These are phyloP conservation scores for Lasioglossum lativentre DNA, from an alignment of 2,888 invertebrate species.

Conservation along the genomic window DNA sequence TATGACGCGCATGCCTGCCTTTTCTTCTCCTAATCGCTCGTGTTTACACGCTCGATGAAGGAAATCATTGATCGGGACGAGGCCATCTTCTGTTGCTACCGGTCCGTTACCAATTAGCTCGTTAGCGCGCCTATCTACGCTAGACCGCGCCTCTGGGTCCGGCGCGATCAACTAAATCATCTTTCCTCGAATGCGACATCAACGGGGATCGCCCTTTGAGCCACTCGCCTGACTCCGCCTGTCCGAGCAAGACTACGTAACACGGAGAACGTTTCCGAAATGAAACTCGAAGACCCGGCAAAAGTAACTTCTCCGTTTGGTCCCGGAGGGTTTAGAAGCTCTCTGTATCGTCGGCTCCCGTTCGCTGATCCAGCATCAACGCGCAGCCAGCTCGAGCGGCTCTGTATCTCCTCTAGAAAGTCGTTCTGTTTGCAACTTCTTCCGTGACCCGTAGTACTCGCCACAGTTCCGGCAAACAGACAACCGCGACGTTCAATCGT, in stretches of 20 bases:
- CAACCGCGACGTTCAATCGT: constrained; percentile 12
- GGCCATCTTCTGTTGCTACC: constrained; percentile 46
- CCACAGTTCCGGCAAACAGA: constrained; percentile 4
- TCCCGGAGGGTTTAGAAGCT: background rate
- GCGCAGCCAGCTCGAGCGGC: constrained; percentile 13
- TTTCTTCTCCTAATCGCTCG: constrained; percentile 39
- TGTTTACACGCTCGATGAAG: constrained; percentile 63
- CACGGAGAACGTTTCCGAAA: background rate
- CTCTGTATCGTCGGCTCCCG: background rate
- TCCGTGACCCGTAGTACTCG: constrained; percentile 19
- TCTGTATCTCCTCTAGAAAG: constrained; percentile 15
- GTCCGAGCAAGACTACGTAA: background rate
- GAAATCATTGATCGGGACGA: constrained; percentile 58
- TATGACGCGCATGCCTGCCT: background rate
- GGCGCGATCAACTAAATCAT: constrained; percentile 21
- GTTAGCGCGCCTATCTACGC: constrained; percentile 42
- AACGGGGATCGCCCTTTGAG: background rate
- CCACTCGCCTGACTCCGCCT: background rate
- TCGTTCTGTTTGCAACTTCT: constrained; percentile 25
- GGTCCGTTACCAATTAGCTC: constrained; percentile 59
- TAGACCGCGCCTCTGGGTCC: constrained; percentile 31
- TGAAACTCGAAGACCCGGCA: background rate
- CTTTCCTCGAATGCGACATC: background rate
- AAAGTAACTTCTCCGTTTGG: background rate
- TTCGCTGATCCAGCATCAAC: background rate